Base-by-base conservation (phyloP, 2,888 invertebrate species). In the Dendrolimus houi region DNA sequence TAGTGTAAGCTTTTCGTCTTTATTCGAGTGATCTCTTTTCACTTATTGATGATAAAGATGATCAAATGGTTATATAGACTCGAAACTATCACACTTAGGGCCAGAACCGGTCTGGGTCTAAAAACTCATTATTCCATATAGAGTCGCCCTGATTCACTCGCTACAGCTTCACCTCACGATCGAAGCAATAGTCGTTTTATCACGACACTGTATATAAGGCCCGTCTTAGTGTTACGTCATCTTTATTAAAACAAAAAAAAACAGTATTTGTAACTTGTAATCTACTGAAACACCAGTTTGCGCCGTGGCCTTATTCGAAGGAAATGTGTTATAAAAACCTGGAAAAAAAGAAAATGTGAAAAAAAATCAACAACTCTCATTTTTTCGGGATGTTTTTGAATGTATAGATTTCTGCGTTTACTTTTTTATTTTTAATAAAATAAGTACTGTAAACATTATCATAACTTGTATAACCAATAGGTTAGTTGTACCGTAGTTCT, bases 211-310 rank as follows among this genome's bases (percentile, higher is more conserved):
- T 85, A 84, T 63, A 77, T 87, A 87, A 84, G 86, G 85, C 85
- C 86, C 68, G 76, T 75, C 40, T 62, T 60, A 75, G 75, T 65
- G 61, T 73, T 79, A 80, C 73, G 75, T 77, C 85, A 80, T 77
- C 76, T 74, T 69, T 73, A 77, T 75, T 71, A 74, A 76, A 73
- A 70, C 75, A 76, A 79, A 75, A 77, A 14, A 69, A 77, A 72
- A 76, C 73, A 71, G 75, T 83, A 83, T 80, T 84, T 81, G 83
- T 82, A 78, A 85, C 83, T 85, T 81, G 76, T 80, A 82, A 83
- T 83, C 85, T 87, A 89, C 89, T 88, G 87, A 88, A 85, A 90
- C 89, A 90, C 90, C 90, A 90, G 84, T 79, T 85, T 87, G 87
- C 83, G 87, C 89, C 86, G 90, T 89, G 90, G 90, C 90, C 90